Base-by-base conservation (phyloP, 1,140 invertebrate genomes). In the Charaxes varanes region DNA sequence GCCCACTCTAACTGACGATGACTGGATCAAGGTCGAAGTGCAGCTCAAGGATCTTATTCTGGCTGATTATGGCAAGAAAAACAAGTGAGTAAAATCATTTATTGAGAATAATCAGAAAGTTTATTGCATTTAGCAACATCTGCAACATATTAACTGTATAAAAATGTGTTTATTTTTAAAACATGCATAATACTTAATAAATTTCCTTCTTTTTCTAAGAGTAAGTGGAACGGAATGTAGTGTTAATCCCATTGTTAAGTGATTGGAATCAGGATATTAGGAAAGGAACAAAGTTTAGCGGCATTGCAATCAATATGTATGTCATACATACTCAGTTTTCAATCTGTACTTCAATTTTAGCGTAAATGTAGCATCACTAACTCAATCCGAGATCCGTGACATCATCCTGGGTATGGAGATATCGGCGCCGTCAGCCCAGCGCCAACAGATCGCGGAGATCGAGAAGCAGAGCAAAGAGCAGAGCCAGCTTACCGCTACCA, bases 351-450 rank as follows among this genome's bases (percentile, higher is more conserved):
- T 16, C 28, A 32, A 41, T 15, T 49, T 48, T 31, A 92, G 90
- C 67, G 98, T 99, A 0, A 99, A 99, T 76, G 97, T 99, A 0
- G 97, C 97, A 0, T 99, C 97, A 0, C 85, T 99, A 6, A 99
- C 98, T 0, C 98, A 99, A 70, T 99, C 97, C 0, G 98, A 99
- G 87, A 99, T 99, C 62, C 91, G 98, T 43, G 98, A 99, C 77
- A 99, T 99, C 44, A 99, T 99, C 63, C 87, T 99, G 14, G 98
- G 98, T 68, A 99, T 99, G 97, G 98, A 99, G 85, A 99, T 99
- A 45, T 98, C 96, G 18, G 98, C 98, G 0, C 98, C 98, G 0
- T 99, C 97, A 0, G 97, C 97, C 0, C 97, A 99, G 73, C 87
- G 98, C 30, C 98, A 99, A 77, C 98, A 99, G 82, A 99, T 99